Evolutionary conservation across 2,113 vertebrate genomes (phyloP).

Genomic region (Phoxinus phoxinus): DNA sequence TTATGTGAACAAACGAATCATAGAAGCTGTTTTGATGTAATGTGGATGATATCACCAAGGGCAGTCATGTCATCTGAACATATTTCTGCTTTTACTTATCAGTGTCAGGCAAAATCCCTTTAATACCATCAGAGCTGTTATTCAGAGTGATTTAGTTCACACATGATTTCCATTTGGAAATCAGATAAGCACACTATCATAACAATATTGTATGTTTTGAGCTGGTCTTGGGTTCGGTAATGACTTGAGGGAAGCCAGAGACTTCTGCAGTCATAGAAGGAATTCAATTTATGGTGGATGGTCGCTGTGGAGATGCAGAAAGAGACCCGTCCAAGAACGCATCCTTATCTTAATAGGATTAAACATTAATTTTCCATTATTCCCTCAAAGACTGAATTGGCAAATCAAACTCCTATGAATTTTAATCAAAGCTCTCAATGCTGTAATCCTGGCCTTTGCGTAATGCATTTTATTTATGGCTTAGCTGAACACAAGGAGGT

Average conservation of each 20-base stretch:
- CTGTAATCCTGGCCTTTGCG: constrained; percentile 23
- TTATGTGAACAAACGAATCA: not conserved
- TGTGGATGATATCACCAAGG: constrained; percentile 25
- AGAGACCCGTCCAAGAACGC: constrained; percentile 43
- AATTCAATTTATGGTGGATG: constrained; percentile 53
- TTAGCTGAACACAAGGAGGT: constrained; percentile 36
- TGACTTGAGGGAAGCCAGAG: constrained; percentile 52
- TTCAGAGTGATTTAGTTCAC: constrained; percentile 47
- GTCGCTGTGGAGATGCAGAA: constrained; percentile 45
- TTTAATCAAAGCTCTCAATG: constrained; percentile 57
- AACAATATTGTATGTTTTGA: constrained; percentile 39
- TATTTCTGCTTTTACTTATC: constrained; percentile 38
- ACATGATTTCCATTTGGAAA: constrained; percentile 42
- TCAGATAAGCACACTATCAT: constrained; percentile 41
- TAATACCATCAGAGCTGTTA: constrained; percentile 31
- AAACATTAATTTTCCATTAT: constrained; percentile 59
- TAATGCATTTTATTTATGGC: constrained; percentile 47
- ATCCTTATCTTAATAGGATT: constrained; percentile 63
- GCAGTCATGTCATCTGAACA: constrained; percentile 28
- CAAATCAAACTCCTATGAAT: constrained; percentile 54
- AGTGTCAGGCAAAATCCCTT: constrained; percentile 29
- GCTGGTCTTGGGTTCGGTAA: constrained; percentile 47
- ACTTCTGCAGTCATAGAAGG: constrained; percentile 44
- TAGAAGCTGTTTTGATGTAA: constrained; percentile 14
- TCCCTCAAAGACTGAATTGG: constrained; percentile 43